These are phyloP conservation scores for Xerus inauris DNA, from an alignment of 2,113 vertebrate species.

Conservation along the genomic window DNA sequence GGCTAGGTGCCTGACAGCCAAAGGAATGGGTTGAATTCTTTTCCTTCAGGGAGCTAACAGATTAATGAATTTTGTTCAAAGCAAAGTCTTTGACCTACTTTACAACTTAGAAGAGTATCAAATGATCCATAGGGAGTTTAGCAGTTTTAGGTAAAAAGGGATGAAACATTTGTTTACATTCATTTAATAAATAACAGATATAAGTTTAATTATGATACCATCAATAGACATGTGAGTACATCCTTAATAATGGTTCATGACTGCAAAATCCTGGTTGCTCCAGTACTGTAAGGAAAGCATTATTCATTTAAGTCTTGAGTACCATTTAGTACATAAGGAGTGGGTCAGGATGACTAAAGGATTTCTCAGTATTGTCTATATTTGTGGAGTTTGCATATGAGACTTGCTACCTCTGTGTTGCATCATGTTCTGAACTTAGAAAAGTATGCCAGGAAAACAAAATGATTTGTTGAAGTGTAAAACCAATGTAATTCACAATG, in stretches of 20 bases:
- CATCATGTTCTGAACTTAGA: background rate
- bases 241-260: background rate
- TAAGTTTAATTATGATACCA: background rate
- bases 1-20: background rate
- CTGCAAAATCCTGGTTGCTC: background rate
- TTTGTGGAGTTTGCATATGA: background rate
- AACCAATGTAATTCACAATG: background rate
- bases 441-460: background rate
- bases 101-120: background rate
- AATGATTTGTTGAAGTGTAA: background rate
- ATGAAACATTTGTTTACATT: background rate
- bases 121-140: background rate
- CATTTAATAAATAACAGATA: background rate
- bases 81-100: background rate
- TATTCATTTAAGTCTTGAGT: background rate
- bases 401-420: background rate
- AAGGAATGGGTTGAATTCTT: background rate
- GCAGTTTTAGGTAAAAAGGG: background rate
- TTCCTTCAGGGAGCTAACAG: background rate
- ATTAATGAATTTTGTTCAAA: background rate
- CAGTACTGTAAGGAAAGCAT: background rate
- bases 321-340: background rate
- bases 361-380: background rate
- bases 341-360: background rate
- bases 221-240: background rate